Evolutionary conservation across 2,888 invertebrate species (phyloP), one percentile per base, ranked within the genome.

Genomic region (Danaus chrysippus): DNA sequence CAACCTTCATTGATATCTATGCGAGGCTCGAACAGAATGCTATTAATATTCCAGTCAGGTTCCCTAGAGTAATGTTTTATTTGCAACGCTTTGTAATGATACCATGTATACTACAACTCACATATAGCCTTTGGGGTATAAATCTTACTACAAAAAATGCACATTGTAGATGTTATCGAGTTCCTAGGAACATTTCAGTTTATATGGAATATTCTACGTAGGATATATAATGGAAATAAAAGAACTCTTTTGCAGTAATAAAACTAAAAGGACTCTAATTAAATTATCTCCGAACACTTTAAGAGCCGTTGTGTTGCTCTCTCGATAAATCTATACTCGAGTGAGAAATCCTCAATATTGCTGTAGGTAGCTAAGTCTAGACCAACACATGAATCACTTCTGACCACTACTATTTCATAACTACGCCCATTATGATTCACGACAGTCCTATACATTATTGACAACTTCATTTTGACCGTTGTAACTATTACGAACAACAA

Each of bases 351-450:
- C 67, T 58, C 62, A 56, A 56, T 62, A 59, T 67, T 60, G 63
- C 64, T 66, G 68, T 67, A 64, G 66, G 66, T 63, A 63, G 61
- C 61, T 59, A 44, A 62, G 61, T 67, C 67, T 68, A 68, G 58
- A 67, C 65, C 66, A 61, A 62, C 66, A 67, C 68, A 75, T 78
- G 75, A 77, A 72, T 78, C 77, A 77, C 71, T 65, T 59, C 62
- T 71, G 72, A 71, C 69, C 74, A 59, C 71, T 63, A 69, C 54
- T 57, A 69, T 73, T 72, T 72, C 72, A 70, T 70, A 70, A 72
- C 67, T 66, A 59, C 61, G 65, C 63, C 57, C 69, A 68, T 66
- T 68, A 63, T 72, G 71, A 70, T 66, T 71, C 71, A 72, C 71
- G 66, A 68, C 68, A 68, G 52, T 60, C 60, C 58, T 49, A 58